Percentiles rank a stretch among this genome's conserved stretches.
Evolutionary conservation across 1,140 invertebrate genomes (phyloP).

Genomic region (Drosophila insularis): DNA sequence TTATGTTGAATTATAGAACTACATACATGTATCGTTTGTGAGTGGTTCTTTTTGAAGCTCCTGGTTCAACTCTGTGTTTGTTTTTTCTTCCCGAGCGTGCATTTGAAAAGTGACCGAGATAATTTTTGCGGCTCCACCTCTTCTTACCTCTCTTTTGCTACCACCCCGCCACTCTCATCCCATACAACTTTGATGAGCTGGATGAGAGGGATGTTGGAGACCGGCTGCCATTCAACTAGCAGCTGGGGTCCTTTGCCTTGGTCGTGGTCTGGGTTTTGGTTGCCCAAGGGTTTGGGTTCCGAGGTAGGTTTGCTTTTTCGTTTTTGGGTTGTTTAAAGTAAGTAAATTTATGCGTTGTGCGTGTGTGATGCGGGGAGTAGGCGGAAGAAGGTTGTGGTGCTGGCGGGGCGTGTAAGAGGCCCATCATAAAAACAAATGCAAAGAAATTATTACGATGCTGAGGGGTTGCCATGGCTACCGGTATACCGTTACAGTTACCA

Average conservation of each 20-base stretch:
- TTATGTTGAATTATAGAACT: neutral
- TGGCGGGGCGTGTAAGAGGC: neutral
- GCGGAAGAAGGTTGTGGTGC: neutral
- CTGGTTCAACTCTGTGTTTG: constrained; percentile 4
- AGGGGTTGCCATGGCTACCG: constrained; percentile 12
- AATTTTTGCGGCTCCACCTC: constrained; percentile 59
- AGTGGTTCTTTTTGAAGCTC: neutral
- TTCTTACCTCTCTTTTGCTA: neutral
- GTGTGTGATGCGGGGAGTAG: constrained; percentile 4
- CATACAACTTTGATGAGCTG: constrained; percentile 74
- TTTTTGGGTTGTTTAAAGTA: constrained; percentile 35
- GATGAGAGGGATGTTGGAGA: constrained; percentile 61
- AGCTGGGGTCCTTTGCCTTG: constrained; percentile 1
- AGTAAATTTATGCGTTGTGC: constrained; percentile 68
- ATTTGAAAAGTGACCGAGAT: constrained; percentile 79
- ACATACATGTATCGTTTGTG: neutral
- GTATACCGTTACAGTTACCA: constrained; percentile 16
- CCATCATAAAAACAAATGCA: constrained; percentile 49
- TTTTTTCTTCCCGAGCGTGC: constrained; percentile 58
- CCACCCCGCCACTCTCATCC: neutral
- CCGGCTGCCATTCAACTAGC: constrained; percentile 21
- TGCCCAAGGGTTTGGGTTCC: constrained; percentile 1
- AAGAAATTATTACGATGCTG: constrained; percentile 69
- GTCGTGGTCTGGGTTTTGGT: neutral
- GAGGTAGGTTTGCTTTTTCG: constrained; percentile 16